phyloP scores from a whole-genome alignment of 23 tunicate species.

The Aplidium turbinatum region DNA sequence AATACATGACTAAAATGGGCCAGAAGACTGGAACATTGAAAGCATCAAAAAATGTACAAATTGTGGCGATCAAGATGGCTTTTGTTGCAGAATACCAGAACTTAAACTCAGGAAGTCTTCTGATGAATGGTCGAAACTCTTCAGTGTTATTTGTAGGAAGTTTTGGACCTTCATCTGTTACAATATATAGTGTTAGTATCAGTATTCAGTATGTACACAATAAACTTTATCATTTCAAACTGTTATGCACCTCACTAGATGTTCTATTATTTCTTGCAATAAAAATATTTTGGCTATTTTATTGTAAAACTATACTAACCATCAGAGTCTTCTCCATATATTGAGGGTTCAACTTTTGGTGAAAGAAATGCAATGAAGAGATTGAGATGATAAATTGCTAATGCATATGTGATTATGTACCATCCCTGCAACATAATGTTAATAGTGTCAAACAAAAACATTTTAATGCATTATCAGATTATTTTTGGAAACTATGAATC shows the following conservation, averaged over 20 bases:
- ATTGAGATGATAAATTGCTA: conserved; percentile 95
- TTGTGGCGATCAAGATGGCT: conserved; percentile 72
- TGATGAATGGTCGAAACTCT: conserved; percentile 96
- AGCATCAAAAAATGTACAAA: conserved; percentile 78
- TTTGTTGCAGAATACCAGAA: conserved; percentile 85
- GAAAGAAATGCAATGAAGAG: conserved; percentile 96
- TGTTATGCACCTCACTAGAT: too few species aligned
- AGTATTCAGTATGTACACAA: too few species aligned
- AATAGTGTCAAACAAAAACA: too few species aligned
- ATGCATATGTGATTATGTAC: conserved; percentile 97
- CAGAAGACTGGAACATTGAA: conserved; percentile 99
- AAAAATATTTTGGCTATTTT: too few species aligned
- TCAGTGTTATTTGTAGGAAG: conserved; percentile 75
- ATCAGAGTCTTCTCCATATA: conserved; percentile 90
- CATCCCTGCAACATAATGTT: conserved; percentile 97
- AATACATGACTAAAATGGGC: conserved; percentile 99
- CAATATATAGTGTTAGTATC: too few species aligned
- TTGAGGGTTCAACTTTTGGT: conserved; percentile 95
- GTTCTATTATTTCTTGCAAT: too few species aligned
- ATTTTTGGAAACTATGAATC: too few species aligned
- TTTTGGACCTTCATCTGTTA: conserved; percentile 84
- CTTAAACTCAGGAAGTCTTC: conserved; percentile 94
- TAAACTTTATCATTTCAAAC: too few species aligned
- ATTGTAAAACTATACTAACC: conserved; percentile 37
- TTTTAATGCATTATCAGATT: too few species aligned